phyloP scores from a whole-genome alignment of 2,113 vertebrate genomes.

The Rafetus swinhoei region DNA sequence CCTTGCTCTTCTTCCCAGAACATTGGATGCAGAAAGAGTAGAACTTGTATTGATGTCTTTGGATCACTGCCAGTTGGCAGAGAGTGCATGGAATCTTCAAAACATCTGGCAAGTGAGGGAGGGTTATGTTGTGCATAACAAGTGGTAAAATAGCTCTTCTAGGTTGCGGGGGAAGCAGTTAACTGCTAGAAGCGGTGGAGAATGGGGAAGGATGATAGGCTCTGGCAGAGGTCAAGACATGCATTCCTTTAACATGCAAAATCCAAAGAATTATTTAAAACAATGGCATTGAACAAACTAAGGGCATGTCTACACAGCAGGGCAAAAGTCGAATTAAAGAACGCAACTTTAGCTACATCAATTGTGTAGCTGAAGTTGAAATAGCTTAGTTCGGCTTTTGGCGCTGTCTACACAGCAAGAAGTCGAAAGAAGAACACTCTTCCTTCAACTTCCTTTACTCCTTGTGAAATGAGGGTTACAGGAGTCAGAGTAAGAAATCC shows the following conservation, averaged over 20 bases:
- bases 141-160: background rate
- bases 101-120: background rate
- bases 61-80: background rate
- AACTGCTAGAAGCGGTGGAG: background rate
- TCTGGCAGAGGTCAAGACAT: background rate
- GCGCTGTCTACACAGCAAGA: too few species aligned
- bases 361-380: too few species aligned
- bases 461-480: too few species aligned
- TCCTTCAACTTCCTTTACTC: too few species aligned
- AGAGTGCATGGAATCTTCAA: accelerated
- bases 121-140: background rate
- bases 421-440: too few species aligned
- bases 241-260: background rate
- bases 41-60: background rate
- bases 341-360: too few species aligned
- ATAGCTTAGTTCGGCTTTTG: too few species aligned
- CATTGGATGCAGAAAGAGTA: background rate
- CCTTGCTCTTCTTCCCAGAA: background rate
- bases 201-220: background rate
- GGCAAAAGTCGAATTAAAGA: too few species aligned
- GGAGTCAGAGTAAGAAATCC: too few species aligned
- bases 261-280: background rate
- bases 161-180: background rate
- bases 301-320: too few species aligned
- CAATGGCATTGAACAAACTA: background rate